Conservation (phyloP, 1,140 invertebrate species). For the Wiebesia pumilae region DNA sequence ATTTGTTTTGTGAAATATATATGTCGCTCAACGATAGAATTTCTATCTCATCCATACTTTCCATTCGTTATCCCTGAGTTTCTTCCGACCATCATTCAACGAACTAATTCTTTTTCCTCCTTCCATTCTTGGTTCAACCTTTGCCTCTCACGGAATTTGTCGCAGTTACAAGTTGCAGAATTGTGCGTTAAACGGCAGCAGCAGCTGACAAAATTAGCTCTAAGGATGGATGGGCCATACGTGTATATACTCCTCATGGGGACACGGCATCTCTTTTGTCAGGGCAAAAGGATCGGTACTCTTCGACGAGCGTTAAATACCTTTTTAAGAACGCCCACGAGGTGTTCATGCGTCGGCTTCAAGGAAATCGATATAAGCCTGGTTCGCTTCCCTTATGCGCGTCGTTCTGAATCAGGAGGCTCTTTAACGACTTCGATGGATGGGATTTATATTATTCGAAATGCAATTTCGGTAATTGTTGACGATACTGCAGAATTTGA, state of each 20-base stretch:
- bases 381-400: neutral
- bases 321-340: constrained; percentile 38
- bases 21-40: neutral
- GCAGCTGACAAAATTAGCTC: constrained; percentile 48
- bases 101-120: neutral
- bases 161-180: neutral
- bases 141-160: constrained; percentile 12
- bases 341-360: neutral
- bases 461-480: neutral
- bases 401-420: neutral
- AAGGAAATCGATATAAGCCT: constrained; percentile 31
- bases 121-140: neutral
- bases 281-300: neutral
- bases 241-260: neutral
- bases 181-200: neutral
- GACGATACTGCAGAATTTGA: neutral
- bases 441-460: neutral
- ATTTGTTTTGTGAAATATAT: neutral
- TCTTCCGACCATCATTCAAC: neutral
- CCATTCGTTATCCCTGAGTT: constrained; percentile 1
- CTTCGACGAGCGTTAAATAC: constrained; percentile 36
- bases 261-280: neutral
- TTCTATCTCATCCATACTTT: neutral
- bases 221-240: neutral
- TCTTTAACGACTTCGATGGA: constrained; percentile 11